Evolutionary conservation across 2,888 invertebrate genomes (phyloP), one percentile per base, ranked within the genome.

Genomic region (Eristalis pertinax): DNA sequence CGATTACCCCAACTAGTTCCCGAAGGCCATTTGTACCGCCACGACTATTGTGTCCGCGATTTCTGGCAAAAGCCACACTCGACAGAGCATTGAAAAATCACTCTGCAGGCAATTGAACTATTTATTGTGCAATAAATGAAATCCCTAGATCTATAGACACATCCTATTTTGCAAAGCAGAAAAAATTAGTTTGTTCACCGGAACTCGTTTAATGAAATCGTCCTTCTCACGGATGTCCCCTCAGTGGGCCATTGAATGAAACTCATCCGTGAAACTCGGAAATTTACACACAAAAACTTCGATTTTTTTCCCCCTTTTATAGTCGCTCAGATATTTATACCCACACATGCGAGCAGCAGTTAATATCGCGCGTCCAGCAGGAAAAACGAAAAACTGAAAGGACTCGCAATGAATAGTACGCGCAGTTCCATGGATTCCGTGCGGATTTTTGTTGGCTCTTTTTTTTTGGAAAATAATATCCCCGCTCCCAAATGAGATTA

Each of bases 401-500:
- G 60, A 41, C 43, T 60, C 67, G 65, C 26, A 67, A 19, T 50
- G 76, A 67, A 62, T 29, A 29, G 15, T 65, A 38, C 43, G 35
- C 32, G 76, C 35, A 60, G 70, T 64, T 35, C 26, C 43, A 22
- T 22, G 4, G 26, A 26, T 64, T 74, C 56, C 38, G 35, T 67
- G 35, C 22, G 26, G 32, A 32, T 41, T 72, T 72, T 43, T 58
- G 15, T 41, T 32, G 11, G 38, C 65, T 43, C 38, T 69, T 58
- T 32, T 22, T 76, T 38, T 67, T 19, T 67, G 22, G 11, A 10
- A 67, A 56, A 72, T 62, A 38, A 62, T 22, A 74, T 68, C 22
- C 62, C 22, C 62, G 60, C 60, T n/a, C 68, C 50, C 41, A 65
- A 81, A 81, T 70, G 69, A 64, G 56, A 81, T 81, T 81, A 75